Evolutionary conservation across 2,797 vertebrate species (phyloP).

Genomic region (Phrynocephalus forsythii): DNA sequence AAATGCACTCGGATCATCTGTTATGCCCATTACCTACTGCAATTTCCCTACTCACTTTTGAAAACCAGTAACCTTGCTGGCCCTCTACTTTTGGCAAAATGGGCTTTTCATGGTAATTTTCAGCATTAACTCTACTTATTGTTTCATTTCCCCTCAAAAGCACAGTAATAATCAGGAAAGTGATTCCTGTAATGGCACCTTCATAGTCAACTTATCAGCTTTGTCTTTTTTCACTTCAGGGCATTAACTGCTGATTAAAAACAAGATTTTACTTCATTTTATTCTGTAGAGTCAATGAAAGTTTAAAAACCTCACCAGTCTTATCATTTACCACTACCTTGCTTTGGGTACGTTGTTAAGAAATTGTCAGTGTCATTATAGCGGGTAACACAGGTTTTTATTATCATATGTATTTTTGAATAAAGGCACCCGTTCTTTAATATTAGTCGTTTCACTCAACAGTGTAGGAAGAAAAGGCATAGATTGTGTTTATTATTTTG

Average conservation of each 20-base stretch:
- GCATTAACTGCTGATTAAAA: slow-evolving; percentile 49
- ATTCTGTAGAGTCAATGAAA: slow-evolving; percentile 3
- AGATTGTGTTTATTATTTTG: slow-evolving; percentile 17
- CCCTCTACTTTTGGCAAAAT: slow-evolving; percentile 53
- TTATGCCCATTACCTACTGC: slow-evolving; percentile 34
- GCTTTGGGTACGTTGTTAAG: slow-evolving; percentile 8
- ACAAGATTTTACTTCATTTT: slow-evolving; percentile 23
- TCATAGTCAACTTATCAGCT: slow-evolving; percentile 32
- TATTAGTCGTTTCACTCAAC: slow-evolving; percentile 15
- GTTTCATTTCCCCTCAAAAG: slow-evolving; percentile 30
- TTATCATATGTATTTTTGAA: slow-evolving; percentile 8
- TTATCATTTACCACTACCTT: neutral
- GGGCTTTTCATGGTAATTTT: slow-evolving; percentile 63
- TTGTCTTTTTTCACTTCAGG: slow-evolving; percentile 26
- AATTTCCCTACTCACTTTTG: slow-evolving; percentile 53
- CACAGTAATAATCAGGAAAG: slow-evolving; percentile 45
- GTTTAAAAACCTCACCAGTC: slow-evolving; percentile 17
- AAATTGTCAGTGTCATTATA: slow-evolving; percentile 1
- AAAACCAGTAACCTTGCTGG: slow-evolving; percentile 41
- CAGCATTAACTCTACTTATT: slow-evolving; percentile 49
- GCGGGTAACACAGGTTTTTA: neutral
- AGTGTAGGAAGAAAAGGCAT: slow-evolving; percentile 39
- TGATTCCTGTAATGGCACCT: slow-evolving; percentile 22
- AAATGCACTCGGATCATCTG: slow-evolving; percentile 55
- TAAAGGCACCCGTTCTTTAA: slow-evolving; percentile 19